Percentiles rank a stretch among this genome's conserved stretches.
These are phyloP conservation scores for Rhynchopsitta pachyrhyncha DNA, from an alignment of 2,113 vertebrate genomes.

Conservation along the genomic window DNA sequence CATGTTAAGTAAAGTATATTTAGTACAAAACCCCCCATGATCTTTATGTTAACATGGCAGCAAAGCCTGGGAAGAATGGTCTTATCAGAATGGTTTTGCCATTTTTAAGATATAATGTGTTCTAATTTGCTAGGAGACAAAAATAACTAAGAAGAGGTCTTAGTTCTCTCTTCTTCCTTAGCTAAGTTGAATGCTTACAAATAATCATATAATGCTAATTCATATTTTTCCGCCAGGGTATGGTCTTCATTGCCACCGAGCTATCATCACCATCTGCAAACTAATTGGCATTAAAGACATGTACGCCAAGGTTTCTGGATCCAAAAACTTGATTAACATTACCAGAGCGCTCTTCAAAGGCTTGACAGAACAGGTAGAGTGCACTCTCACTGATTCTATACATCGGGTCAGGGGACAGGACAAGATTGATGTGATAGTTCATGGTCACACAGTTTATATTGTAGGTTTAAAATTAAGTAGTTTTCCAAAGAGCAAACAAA, in stretches of 20 bases:
- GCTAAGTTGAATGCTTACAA: not conserved
- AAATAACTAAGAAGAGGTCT: not conserved
- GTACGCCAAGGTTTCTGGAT: conserved; percentile 90
- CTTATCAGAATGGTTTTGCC: not conserved
- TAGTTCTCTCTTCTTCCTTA: not conserved
- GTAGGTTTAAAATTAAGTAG: not conserved
- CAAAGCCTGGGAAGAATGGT: not conserved
- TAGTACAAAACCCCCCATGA: not conserved
- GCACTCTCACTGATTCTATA: not conserved
- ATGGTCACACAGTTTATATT: not conserved
- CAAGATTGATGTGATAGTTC: not conserved
- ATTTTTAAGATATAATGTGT: not conserved
- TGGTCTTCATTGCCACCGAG: conserved; percentile 92
- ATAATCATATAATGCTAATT: not conserved
- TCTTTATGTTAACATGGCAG: not conserved
- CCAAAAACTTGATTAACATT: conserved; percentile 87
- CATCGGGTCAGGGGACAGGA: not conserved
- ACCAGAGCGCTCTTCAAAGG: conserved; percentile 88
- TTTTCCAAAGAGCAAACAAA: not conserved
- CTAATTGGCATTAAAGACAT: conserved; percentile 93
- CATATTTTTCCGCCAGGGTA: conserved; percentile 76
- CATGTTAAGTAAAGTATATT: not conserved
- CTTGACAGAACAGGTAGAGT: conserved; percentile 83
- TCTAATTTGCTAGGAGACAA: not conserved
- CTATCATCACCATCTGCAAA: conserved; percentile 90